A percentile compares a stretch with the other conserved stretches of the same genome.
Evolutionary conservation across 2,888 invertebrate genomes (phyloP).

Genomic region (Sesia bembeciformis): DNA sequence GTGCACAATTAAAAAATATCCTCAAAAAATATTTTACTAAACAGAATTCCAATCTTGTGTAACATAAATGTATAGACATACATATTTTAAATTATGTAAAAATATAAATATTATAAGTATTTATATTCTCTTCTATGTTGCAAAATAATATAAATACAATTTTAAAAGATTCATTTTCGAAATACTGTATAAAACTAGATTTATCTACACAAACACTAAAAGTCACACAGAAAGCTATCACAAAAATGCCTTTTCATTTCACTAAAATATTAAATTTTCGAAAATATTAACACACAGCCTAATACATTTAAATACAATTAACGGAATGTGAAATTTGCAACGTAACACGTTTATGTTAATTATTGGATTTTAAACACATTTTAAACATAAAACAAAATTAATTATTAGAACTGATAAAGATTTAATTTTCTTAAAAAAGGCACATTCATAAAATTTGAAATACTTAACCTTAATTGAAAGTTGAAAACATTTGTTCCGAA

Average conservation of each 20-base stretch:
- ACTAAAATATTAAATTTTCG: not conserved
- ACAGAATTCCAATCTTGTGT: not conserved
- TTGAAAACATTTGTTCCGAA: not conserved
- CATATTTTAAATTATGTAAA: not conserved
- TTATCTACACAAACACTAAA: not conserved
- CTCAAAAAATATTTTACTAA: not conserved
- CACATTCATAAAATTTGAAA: constrained; percentile 44
- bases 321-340: no score
- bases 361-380: no score
- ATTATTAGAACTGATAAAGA: not conserved
- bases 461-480: constrained; percentile 3
- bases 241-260: not conserved
- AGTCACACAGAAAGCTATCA: not conserved
- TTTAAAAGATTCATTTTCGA: not conserved
- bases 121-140: no score
- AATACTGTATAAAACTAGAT: not conserved
- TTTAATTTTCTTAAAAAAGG: constrained; percentile 36
- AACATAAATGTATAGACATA: not conserved
- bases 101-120: not conserved
- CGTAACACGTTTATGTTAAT: no score
- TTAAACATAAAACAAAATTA: no score
- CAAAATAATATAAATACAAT: no score
- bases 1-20: constrained; percentile 20
- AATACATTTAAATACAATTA: not conserved
- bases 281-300: not conserved